Percentiles rank a stretch among this genome's conserved stretches.
Conservation (phyloP, 1,140 invertebrate species). For the Saxidomus purpurata region DNA sequence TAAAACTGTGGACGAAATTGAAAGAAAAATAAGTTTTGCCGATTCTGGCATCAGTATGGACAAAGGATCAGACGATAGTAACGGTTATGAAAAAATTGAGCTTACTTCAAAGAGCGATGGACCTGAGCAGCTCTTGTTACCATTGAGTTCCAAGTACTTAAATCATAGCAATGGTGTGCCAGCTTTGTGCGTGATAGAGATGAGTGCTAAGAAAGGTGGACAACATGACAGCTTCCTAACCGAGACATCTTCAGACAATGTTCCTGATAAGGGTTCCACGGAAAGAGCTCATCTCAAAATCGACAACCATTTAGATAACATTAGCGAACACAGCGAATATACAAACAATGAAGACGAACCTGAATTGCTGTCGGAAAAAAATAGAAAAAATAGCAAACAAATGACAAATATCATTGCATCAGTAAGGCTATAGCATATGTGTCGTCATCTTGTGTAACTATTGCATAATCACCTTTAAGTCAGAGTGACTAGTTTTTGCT, state of each 20-base stretch:
- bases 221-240: too few relatives aligned
- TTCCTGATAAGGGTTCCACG: neutral
- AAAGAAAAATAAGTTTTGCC: constrained; percentile 38
- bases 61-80: neutral
- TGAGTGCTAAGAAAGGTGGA: too few relatives aligned
- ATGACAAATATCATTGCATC: neutral
- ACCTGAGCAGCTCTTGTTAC: neutral
- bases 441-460: neutral
- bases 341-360: neutral
- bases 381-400: neutral
- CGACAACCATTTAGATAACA: neutral
- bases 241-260: too few relatives aligned
- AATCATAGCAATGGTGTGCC: neutral
- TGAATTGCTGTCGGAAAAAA: neutral
- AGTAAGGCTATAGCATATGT: neutral
- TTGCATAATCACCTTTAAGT: too few relatives aligned
- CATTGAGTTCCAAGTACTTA: neutral
- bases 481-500: too few relatives aligned
- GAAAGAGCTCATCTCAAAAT: neutral
- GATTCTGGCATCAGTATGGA: constrained; percentile 46
- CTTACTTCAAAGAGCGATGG: neutral
- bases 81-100: too few relatives aligned
- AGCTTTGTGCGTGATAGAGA: neutral
- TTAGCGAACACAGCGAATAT: constrained; percentile 23
- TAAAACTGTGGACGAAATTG: neutral